Percentiles rank a stretch among this genome's conserved stretches.
These are phyloP conservation scores for Dolichallabes microphthalmus DNA, from an alignment of 2,113 vertebrate genomes.

Conservation along the genomic window DNA sequence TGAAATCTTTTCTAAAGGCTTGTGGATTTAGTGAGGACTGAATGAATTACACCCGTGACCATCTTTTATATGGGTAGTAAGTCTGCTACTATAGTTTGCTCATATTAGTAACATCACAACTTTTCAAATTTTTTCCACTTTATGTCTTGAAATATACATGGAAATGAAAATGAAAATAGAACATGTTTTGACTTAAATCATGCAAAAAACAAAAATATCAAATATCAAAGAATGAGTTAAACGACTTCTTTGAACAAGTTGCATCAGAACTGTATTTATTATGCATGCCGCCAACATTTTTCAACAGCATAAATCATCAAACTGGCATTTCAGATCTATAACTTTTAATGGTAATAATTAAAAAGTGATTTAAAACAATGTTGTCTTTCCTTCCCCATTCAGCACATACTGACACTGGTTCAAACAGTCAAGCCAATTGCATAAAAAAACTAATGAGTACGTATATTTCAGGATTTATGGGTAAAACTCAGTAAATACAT, in stretches of 20 bases:
- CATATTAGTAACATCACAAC: background rate
- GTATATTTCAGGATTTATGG: background rate
- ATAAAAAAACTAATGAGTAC: background rate
- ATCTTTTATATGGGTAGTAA: background rate
- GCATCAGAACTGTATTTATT: background rate
- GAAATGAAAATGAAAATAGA: background rate
- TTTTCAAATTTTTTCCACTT: background rate
- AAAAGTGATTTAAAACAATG: background rate
- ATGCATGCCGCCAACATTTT: background rate
- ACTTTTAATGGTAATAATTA: background rate
- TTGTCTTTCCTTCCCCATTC: background rate
- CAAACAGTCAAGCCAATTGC: background rate
- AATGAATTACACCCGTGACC: background rate
- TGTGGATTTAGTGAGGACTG: background rate
- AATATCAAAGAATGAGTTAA: background rate
- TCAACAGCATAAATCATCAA: background rate
- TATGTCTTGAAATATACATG: background rate
- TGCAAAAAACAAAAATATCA: background rate
- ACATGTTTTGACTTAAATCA: background rate
- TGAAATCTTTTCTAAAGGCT: background rate
- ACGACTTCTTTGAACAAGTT: background rate
- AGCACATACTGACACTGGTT: background rate
- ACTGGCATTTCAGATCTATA: background rate
- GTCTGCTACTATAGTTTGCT: background rate
- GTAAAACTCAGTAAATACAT: background rate